A percentile compares a stretch with the other conserved stretches of the same genome.
These are phyloP conservation scores for Amaurobius ferox DNA, from an alignment of 2,888 invertebrate species.

Conservation along the genomic window DNA sequence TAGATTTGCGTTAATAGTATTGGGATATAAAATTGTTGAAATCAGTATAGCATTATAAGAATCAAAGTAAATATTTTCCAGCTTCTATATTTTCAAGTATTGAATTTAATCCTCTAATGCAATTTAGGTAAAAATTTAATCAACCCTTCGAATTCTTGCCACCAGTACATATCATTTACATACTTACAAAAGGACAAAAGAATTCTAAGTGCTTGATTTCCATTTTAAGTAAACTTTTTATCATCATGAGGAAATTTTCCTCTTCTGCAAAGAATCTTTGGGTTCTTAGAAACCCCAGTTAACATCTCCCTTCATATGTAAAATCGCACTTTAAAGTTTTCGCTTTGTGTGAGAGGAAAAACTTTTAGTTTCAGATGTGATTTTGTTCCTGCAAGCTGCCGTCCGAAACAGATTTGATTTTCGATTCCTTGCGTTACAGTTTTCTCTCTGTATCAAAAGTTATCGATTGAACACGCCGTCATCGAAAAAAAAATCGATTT, in stretches of 20 bases:
- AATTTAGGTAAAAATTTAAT: neutral
- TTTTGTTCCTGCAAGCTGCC: neutral
- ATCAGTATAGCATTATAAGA: too few species aligned
- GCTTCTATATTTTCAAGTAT: too few species aligned
- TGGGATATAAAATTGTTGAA: too few species aligned
- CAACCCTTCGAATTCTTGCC: neutral
- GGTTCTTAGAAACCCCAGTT: neutral
- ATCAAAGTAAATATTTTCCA: too few species aligned
- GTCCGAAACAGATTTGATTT: neutral
- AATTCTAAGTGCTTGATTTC: neutral
- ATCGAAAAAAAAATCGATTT: too few species aligned
- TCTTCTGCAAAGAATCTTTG: neutral
- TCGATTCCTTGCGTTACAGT: neutral
- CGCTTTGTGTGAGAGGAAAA: neutral
- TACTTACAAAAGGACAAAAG: conserved; percentile 4
- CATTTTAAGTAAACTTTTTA: conserved; percentile 12
- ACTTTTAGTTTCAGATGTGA: neutral
- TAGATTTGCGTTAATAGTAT: too few species aligned
- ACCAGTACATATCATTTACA: neutral
- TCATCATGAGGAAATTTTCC: neutral
- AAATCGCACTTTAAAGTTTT: neutral
- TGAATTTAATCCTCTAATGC: conserved; percentile 3
- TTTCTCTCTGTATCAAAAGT: too few species aligned
- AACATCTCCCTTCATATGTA: neutral
- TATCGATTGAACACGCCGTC: neutral